A percentile compares a stretch with the other conserved stretches of the same genome.
phyloP scores from a whole-genome alignment of 2,888 invertebrate genomes.

The Lamellibrachia satsuma region DNA sequence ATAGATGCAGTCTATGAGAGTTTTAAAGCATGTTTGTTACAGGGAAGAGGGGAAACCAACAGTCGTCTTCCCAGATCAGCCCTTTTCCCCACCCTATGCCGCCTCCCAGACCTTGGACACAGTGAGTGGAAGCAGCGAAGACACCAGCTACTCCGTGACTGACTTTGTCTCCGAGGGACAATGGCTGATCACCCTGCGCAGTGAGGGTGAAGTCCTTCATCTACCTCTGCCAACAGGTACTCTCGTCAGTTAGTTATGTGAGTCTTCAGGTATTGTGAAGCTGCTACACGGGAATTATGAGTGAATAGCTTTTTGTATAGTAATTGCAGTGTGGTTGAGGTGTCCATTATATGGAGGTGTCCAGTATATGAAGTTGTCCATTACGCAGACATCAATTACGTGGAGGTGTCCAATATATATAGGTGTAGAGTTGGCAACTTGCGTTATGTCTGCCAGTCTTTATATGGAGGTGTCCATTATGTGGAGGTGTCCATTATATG shows the following conservation, averaged over 20 bases:
- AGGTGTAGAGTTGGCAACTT: too few species aligned
- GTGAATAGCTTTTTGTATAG: too few species aligned
- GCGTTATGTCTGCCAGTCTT: too few species aligned
- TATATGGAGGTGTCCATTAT: too few species aligned
- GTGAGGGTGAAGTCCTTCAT: slow-evolving; percentile 58
- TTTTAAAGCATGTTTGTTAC: background rate
- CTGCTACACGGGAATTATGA: too few species aligned
- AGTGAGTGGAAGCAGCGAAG: background rate
- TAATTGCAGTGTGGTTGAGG: too few species aligned
- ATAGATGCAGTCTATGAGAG: background rate
- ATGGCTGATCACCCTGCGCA: slow-evolving; percentile 57
- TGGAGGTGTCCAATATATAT: too few species aligned
- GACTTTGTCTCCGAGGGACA: slow-evolving; percentile 61
- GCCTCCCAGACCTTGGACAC: background rate
- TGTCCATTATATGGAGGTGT: too few species aligned
- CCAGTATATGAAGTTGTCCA: too few species aligned
- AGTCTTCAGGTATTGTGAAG: too few species aligned
- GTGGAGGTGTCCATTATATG: background rate
- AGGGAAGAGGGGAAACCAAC: background rate
- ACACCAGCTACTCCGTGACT: slow-evolving; percentile 50
- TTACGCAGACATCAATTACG: too few species aligned
- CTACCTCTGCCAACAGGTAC: slow-evolving; percentile 28
- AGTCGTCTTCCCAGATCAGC: slow-evolving; percentile 7
- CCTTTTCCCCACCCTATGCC: background rate
- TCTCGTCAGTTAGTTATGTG: too few species aligned